Percentiles rank a stretch among this genome's conserved stretches.
Evolutionary conservation across 1,140 invertebrate species (phyloP).

Genomic region (Trachymyrmex cornetzi): DNA sequence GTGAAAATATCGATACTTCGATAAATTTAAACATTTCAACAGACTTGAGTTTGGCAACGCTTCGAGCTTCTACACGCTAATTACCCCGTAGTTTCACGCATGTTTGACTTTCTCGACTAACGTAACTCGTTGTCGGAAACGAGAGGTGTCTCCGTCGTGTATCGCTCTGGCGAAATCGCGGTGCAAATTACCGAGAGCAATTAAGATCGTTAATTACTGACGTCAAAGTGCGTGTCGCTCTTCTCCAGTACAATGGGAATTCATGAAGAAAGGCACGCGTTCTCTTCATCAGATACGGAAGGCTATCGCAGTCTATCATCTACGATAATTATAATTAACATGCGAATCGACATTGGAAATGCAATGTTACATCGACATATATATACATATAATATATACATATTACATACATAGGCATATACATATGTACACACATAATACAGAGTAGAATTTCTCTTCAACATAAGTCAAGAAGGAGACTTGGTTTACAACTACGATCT

Average conservation of each 20-base stretch:
- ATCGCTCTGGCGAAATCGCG: constrained; percentile 56
- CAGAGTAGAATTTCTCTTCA: too few species aligned
- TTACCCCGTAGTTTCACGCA: constrained; percentile 73
- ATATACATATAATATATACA: background rate
- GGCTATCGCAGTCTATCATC: constrained; percentile 3
- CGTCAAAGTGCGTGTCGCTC: constrained; percentile 63
- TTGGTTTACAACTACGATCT: too few species aligned
- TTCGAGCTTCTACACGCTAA: constrained; percentile 51
- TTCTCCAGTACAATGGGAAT: constrained; percentile 55
- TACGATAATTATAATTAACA: constrained; percentile 8
- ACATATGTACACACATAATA: background rate
- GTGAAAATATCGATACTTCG: constrained; percentile 4
- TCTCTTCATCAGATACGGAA: constrained; percentile 59
- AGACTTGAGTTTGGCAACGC: constrained; percentile 17
- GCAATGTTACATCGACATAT: background rate
- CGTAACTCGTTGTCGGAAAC: constrained; percentile 28
- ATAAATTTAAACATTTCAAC: background rate
- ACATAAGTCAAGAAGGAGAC: too few species aligned
- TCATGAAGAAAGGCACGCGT: constrained; percentile 64
- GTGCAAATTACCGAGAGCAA: constrained; percentile 67
- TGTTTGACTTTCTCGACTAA: constrained; percentile 69
- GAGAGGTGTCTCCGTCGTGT: constrained; percentile 41
- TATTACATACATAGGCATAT: too few species aligned
- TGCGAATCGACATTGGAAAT: background rate
- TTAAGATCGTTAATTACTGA: constrained; percentile 74